phyloP scores from a whole-genome alignment of 1,140 invertebrate genomes.

The Brachionus asplanchnoidis region DNA sequence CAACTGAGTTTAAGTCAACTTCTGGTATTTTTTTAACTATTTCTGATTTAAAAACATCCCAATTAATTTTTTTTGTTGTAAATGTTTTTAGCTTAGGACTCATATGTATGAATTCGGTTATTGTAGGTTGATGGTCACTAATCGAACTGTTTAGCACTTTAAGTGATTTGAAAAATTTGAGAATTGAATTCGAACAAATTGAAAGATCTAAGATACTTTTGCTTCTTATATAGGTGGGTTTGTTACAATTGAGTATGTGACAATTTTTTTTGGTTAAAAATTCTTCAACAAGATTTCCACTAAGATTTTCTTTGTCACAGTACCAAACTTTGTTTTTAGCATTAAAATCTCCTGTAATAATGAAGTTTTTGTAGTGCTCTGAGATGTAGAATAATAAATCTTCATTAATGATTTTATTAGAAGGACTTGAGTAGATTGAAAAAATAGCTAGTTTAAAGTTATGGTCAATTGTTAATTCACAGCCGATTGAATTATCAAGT shows the following conservation, averaged over 20 bases:
- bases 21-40: background rate
- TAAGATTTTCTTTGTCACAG: background rate
- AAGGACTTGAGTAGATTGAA: background rate
- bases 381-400: background rate
- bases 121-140: background rate
- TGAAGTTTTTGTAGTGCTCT: background rate
- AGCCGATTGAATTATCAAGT: background rate
- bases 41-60: background rate
- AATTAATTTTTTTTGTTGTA: background rate
- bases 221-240: background rate
- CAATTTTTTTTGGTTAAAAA: background rate
- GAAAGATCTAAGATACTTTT: background rate
- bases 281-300: background rate
- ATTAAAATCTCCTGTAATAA: background rate
- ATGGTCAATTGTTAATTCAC: background rate
- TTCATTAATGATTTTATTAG: background rate
- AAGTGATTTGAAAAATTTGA: background rate
- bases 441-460: background rate
- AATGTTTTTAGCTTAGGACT: background rate
- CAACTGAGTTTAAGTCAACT: background rate
- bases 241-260: background rate
- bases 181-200: background rate
- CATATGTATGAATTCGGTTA: background rate
- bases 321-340: background rate
- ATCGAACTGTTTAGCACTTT: background rate